Evolutionary conservation across 2,113 vertebrate genomes (phyloP).

Genomic region (Anas platyrhynchos): DNA sequence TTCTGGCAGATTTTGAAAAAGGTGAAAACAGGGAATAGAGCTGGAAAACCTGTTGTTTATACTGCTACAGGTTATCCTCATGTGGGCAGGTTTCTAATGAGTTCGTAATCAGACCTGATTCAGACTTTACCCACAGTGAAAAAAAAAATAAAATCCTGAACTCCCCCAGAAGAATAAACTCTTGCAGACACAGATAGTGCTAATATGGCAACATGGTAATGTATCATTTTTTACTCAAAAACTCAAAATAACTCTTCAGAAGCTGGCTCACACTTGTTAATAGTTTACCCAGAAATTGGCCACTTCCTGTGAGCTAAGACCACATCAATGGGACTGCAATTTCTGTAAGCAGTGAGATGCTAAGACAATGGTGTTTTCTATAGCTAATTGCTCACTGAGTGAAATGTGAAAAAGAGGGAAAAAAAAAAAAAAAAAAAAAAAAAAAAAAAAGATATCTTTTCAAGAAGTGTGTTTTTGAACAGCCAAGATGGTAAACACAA

Average conservation of each 20-base stretch:
- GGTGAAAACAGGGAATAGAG: not conserved
- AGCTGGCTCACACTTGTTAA: not conserved
- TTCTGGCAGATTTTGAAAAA: not conserved
- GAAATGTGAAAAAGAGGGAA: not conserved
- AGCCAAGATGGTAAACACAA: not conserved
- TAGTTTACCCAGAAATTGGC: not conserved
- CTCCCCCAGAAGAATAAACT: not conserved
- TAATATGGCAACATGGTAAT: fast-evolving
- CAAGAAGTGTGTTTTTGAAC: not conserved
- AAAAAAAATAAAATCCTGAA: not conserved
- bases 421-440: not conserved
- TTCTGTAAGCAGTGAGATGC: not conserved
- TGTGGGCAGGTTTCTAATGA: not conserved
- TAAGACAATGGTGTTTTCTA: not conserved
- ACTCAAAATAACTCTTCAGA: not conserved
- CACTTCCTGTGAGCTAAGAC: not conserved
- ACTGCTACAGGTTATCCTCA: not conserved
- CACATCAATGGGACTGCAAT: not conserved
- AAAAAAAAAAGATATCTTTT: not conserved
- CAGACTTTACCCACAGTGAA: not conserved
- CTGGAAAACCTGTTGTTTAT: not conserved
- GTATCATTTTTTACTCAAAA: not conserved
- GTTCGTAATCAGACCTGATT: not conserved
- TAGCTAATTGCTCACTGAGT: not conserved
- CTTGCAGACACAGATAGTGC: fast-evolving